Evolutionary conservation across 2,113 vertebrate genomes (phyloP).

Genomic region (Brachionichthys hirsutus): DNA sequence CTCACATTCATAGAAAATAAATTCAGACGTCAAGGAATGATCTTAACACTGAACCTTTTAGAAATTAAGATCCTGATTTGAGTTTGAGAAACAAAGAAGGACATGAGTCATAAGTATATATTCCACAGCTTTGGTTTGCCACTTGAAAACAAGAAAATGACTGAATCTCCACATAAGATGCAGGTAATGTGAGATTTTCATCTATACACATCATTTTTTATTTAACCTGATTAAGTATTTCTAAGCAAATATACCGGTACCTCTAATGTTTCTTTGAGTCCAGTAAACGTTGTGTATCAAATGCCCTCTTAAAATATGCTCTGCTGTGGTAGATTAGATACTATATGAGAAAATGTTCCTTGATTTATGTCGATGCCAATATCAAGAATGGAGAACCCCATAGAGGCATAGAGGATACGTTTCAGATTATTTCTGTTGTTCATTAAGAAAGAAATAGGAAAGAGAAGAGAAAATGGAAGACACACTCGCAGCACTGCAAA

Average conservation of each 20-base stretch:
- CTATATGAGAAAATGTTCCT: background rate
- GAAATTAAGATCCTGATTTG: no score
- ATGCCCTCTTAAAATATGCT: background rate
- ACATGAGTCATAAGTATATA: background rate
- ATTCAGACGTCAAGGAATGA: no score
- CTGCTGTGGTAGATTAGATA: conserved; percentile 5
- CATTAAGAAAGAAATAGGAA: conserved; percentile 49
- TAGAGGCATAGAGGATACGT: no score
- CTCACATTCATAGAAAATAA: no score
- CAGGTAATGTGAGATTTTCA: no score
- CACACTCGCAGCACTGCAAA: conserved; percentile 42
- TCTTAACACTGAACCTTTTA: no score
- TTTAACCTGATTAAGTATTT: background rate
- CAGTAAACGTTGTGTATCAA: background rate
- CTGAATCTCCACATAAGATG: no score
- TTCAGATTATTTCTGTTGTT: conserved; percentile 57
- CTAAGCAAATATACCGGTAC: background rate
- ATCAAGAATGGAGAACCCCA: background rate
- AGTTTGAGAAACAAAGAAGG: no score
- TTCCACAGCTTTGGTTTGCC: background rate
- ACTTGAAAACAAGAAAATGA: no score
- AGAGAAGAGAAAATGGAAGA: conserved; percentile 22
- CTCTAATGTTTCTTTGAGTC: background rate
- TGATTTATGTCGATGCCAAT: background rate
- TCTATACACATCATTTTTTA: background rate